Evolutionary conservation across 1,140 invertebrate species (phyloP).

Genomic region (Pygmarrhopalites habei): DNA sequence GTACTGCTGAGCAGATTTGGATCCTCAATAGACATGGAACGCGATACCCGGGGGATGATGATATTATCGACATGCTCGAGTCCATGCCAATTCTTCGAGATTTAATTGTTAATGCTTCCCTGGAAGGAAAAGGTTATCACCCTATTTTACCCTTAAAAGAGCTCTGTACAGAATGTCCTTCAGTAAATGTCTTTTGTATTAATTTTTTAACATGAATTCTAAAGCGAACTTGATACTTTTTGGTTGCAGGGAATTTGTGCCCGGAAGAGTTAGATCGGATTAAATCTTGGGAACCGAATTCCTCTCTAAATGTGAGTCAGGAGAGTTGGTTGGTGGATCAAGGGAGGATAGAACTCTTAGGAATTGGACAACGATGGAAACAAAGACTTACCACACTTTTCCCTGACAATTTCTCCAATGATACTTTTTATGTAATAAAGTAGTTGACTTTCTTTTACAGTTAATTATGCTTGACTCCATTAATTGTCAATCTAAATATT

Average conservation of each 20-base stretch:
- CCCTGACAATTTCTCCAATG: conserved; percentile 51
- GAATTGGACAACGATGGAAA: conserved; percentile 58
- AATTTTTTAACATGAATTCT: no score
- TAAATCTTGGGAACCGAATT: conserved; percentile 48
- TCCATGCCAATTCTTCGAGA: conserved; percentile 47
- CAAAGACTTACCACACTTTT: conserved; percentile 55
- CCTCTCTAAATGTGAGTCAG: conserved; percentile 40
- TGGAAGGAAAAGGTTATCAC: background rate
- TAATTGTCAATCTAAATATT: no score
- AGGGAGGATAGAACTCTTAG: conserved; percentile 58
- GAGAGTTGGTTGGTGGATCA: conserved; percentile 53
- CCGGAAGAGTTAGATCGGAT: conserved; percentile 46
- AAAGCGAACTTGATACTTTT: no score
- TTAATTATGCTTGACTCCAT: background rate
- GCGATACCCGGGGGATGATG: conserved; percentile 53
- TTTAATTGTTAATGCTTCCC: conserved; percentile 42
- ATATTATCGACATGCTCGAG: conserved; percentile 49
- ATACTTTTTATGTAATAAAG: conserved; percentile 50
- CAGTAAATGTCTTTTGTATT: no score
- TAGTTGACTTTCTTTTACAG: conserved; percentile 5
- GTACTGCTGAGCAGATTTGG: conserved; percentile 56
- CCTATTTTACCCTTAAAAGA: no score
- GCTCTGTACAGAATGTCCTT: no score
- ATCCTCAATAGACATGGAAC: conserved; percentile 60
- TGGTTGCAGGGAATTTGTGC: conserved; percentile 42